phyloP scores from a whole-genome alignment of 1,140 invertebrate species.

The Ceratina calcarata region DNA sequence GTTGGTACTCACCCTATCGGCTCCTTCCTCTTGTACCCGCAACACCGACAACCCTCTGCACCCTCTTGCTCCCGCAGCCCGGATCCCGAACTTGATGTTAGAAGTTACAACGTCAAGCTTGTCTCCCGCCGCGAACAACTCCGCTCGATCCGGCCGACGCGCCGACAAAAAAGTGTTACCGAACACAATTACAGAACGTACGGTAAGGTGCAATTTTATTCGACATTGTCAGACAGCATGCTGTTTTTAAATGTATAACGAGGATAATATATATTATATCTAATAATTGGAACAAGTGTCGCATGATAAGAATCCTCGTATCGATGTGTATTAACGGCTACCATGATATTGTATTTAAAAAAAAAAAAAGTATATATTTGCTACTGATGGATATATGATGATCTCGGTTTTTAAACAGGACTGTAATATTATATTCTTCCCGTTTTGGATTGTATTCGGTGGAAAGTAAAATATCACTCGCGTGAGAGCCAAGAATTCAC shows the following conservation, averaged over 20 bases:
- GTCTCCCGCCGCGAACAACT: conserved; percentile 44
- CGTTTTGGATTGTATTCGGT: background rate
- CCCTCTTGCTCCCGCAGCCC: conserved; percentile 36
- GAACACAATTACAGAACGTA: conserved; percentile 32
- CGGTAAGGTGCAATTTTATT: conserved; percentile 60
- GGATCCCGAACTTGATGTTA: conserved; percentile 66
- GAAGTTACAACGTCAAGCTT: conserved; percentile 65
- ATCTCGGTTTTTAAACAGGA: too few species aligned
- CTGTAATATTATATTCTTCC: too few species aligned
- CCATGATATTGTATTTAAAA: background rate
- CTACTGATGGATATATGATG: too few species aligned
- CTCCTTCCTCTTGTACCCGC: conserved; percentile 68
- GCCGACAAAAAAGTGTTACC: background rate
- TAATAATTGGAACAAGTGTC: conserved; percentile 6
- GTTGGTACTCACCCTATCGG: conserved; percentile 72
- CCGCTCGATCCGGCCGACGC: conserved; percentile 8
- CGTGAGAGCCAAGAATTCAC: background rate
- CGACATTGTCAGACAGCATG: conserved; percentile 48
- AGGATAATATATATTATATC: too few species aligned
- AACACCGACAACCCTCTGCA: conserved; percentile 49
- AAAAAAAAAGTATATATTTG: background rate
- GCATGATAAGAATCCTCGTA: conserved; percentile 23
- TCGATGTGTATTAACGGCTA: background rate
- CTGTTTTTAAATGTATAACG: conserved; percentile 35
- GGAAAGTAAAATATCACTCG: background rate